A percentile compares a stretch with the other conserved stretches of the same genome.
Conservation (phyloP, 2,888 invertebrate species). For the Quadriops clusia region DNA sequence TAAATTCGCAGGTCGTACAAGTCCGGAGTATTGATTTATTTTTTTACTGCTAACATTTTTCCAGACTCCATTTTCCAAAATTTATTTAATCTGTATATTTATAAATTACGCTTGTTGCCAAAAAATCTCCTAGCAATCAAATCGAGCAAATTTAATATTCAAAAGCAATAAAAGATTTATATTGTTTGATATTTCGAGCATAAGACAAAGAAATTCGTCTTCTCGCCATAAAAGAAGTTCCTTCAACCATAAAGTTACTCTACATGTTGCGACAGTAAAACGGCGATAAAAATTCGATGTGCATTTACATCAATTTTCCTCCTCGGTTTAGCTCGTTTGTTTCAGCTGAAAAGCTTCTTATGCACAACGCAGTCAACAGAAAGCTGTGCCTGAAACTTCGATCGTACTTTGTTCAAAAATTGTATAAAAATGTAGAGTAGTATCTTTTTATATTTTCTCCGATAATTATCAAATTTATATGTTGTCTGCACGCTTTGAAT, state of each 20-base stretch:
- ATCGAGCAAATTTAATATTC: conserved; percentile 19
- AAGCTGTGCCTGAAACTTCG: too few species aligned
- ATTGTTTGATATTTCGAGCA: conserved; percentile 28
- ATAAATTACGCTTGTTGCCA: too few species aligned
- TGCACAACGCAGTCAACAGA: conserved; percentile 10
- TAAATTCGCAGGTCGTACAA: too few species aligned
- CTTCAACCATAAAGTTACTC: conserved; percentile 33
- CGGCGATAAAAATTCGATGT: conserved; percentile 37
- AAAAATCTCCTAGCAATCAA: conserved; percentile 7
- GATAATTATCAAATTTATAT: too few species aligned
- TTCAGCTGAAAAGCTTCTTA: conserved; percentile 9
- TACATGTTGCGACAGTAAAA: conserved; percentile 39
- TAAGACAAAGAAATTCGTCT: conserved; percentile 30
- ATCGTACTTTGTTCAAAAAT: too few species aligned
- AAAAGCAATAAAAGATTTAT: conserved; percentile 29
- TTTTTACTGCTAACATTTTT: too few species aligned
- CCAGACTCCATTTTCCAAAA: too few species aligned
- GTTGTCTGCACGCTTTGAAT: too few species aligned
- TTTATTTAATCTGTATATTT: too few species aligned
- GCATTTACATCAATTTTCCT: conserved; percentile 37
- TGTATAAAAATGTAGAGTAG: too few species aligned
- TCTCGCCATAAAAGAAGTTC: conserved; percentile 33
- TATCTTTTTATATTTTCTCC: too few species aligned
- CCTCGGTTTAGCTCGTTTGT: conserved; percentile 20
- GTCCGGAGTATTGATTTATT: too few species aligned